Percentiles rank a stretch among this genome's conserved stretches.
Conservation (phyloP, 2,797 vertebrate species). For the Squalus acanthias region DNA sequence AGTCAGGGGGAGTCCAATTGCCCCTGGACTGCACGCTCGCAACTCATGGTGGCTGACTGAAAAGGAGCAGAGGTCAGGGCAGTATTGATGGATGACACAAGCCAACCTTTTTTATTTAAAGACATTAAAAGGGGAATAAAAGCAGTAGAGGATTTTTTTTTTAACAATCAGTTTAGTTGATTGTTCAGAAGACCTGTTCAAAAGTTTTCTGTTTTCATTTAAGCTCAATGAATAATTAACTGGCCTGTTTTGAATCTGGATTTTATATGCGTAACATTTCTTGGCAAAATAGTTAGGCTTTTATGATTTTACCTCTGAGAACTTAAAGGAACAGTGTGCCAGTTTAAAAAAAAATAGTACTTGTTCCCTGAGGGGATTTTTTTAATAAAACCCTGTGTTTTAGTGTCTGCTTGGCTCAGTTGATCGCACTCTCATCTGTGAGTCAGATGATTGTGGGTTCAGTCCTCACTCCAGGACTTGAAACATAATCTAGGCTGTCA, state of each 20-base stretch:
- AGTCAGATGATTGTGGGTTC: not conserved
- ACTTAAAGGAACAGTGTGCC: not conserved
- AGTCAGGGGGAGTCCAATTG: not conserved
- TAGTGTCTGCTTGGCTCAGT: not conserved
- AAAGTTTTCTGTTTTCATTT: constrained; percentile 5
- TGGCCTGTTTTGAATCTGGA: not conserved
- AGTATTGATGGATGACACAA: not conserved
- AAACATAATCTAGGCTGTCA: not conserved
- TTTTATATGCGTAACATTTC: not conserved
- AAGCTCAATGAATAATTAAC: not conserved
- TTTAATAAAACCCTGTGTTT: not conserved
- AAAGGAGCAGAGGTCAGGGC: not conserved
- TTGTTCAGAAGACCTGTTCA: not conserved
- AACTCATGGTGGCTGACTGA: not conserved
- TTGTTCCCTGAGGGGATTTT: not conserved
- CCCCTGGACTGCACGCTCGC: not conserved
- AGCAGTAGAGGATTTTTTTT: not conserved
- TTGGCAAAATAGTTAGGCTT: not conserved
- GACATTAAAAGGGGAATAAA: not conserved
- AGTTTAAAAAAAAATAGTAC: not conserved
- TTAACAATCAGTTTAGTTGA: not conserved
- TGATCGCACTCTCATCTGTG: not conserved
- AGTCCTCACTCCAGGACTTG: not conserved
- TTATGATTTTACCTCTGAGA: not conserved
- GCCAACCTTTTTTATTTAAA: not conserved